A percentile compares a stretch with the other conserved stretches of the same genome.
These are phyloP conservation scores for Falcaria lacertinaria DNA, from an alignment of 2,888 invertebrate species.

Conservation along the genomic window DNA sequence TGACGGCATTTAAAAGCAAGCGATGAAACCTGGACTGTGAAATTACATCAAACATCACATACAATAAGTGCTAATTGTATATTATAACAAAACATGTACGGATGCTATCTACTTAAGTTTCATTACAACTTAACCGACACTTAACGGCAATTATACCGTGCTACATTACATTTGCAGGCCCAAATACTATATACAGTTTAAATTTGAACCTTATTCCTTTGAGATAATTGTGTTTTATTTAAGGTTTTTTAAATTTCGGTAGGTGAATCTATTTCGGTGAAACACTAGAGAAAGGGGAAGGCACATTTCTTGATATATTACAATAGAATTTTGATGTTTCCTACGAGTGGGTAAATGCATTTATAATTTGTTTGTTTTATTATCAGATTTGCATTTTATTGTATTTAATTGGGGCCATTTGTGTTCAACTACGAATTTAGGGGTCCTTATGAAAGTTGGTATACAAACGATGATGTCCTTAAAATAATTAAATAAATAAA, in stretches of 20 bases:
- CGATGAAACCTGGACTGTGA: constrained; percentile 45
- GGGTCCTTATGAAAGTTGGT: constrained; percentile 15
- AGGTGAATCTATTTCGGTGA: constrained; percentile 14
- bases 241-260: neutral
- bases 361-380: constrained; percentile 77
- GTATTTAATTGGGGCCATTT: constrained; percentile 61
- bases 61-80: constrained; percentile 64
- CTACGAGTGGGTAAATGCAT: constrained; percentile 61
- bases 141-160: constrained; percentile 65
- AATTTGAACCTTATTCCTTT: constrained; percentile 21
- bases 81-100: constrained; percentile 50
- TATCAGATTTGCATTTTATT: constrained; percentile 68
- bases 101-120: constrained; percentile 68
- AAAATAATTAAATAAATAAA: no score
- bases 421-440: constrained; percentile 31
- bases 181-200: constrained; percentile 6
- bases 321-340: constrained; percentile 67
- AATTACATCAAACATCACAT: constrained; percentile 45
- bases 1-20: constrained; percentile 24
- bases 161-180: constrained; percentile 23
- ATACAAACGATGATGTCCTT: no score
- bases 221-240: constrained; percentile 12
- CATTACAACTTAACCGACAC: constrained; percentile 72
- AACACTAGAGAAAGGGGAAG: constrained; percentile 56
- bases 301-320: constrained; percentile 64